Conservation (phyloP, 2,888 invertebrate species). For the Megalurothrips usitatus region DNA sequence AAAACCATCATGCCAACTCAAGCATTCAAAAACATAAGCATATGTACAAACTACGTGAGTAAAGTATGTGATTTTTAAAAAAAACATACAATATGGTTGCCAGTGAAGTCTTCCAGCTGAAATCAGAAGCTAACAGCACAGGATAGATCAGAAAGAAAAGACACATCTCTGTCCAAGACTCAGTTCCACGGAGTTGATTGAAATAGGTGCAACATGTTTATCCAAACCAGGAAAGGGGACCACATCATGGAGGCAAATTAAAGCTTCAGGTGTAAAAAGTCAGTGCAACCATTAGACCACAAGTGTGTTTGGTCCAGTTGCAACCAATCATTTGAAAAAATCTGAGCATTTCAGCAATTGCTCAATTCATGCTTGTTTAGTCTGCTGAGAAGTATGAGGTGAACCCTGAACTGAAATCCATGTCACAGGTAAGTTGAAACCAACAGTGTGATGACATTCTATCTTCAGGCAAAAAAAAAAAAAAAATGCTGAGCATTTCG, state of each 20-base stretch:
- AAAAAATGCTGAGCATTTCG: background rate
- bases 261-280: background rate
- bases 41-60: too few relatives aligned
- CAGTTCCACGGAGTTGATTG: slow-evolving; percentile 1
- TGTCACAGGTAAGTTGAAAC: background rate
- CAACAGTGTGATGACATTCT: too few relatives aligned
- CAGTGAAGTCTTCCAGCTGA: background rate
- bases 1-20: too few relatives aligned
- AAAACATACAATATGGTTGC: slow-evolving; percentile 1
- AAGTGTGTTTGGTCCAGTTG: background rate
- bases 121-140: background rate
- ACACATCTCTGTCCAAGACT: background rate
- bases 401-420: slow-evolving; percentile 18
- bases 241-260: background rate
- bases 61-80: too few relatives aligned
- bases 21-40: too few relatives aligned
- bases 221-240: slow-evolving; percentile 4
- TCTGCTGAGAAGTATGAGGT: background rate
- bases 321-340: background rate
- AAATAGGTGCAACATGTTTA: background rate
- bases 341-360: background rate
- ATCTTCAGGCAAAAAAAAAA: background rate
- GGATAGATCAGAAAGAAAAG: background rate
- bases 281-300: background rate
- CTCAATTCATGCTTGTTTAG: slow-evolving; percentile 17